Conservation (phyloP, 1,140 invertebrate species). For the Drosophila orena region DNA sequence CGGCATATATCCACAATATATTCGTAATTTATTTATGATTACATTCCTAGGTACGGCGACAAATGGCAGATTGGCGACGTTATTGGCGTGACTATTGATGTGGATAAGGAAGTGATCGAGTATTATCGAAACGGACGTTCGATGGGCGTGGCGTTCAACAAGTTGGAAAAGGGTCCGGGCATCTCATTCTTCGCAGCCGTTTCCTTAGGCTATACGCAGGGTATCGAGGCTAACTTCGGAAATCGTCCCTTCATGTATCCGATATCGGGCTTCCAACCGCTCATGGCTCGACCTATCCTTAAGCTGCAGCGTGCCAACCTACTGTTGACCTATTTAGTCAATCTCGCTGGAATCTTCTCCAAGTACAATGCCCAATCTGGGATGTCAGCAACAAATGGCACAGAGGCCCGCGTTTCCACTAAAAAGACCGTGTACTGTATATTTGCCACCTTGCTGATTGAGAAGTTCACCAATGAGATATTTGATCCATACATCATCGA, state of each 20-base stretch:
- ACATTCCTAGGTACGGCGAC: constrained; percentile 88
- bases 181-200: constrained; percentile 92
- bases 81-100: constrained; percentile 91
- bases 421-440: constrained; percentile 85
- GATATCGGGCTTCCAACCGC: constrained; percentile 88
- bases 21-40: neutral
- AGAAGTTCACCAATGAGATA: constrained; percentile 86
- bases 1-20: neutral
- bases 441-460: constrained; percentile 86
- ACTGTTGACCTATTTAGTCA: constrained; percentile 87
- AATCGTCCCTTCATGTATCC: constrained; percentile 90
- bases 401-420: constrained; percentile 69
- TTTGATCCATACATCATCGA: constrained; percentile 86
- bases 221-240: constrained; percentile 92
- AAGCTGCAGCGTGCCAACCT: constrained; percentile 86
- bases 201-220: constrained; percentile 91
- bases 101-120: constrained; percentile 88
- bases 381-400: neutral
- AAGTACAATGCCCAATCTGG: constrained; percentile 52
- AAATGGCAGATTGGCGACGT: constrained; percentile 93
- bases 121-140: constrained; percentile 91
- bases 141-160: constrained; percentile 91
- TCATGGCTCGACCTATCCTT: constrained; percentile 87
- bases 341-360: constrained; percentile 85
- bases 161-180: constrained; percentile 89